Conservation (phyloP, 2,888 invertebrate genomes). For the Lithodes maja region DNA sequence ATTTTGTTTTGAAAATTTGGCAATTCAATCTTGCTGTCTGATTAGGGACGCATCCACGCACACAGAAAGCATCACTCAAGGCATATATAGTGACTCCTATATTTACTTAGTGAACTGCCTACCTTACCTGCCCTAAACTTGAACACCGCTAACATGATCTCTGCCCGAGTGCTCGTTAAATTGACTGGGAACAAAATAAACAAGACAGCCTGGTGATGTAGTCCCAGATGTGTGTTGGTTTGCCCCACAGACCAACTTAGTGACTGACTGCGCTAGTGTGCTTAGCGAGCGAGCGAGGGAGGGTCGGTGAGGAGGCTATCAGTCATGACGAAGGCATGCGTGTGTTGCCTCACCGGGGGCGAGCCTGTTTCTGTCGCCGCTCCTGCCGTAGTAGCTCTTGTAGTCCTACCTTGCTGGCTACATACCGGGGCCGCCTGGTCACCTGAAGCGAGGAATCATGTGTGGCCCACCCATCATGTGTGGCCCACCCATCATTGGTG, state of each 20-base stretch:
- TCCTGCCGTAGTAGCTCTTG: not conserved
- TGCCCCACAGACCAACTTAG: constrained; percentile 63
- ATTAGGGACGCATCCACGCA: not conserved
- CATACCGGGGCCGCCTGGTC: constrained; percentile 65
- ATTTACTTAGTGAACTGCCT: constrained; percentile 30
- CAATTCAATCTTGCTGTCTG: not conserved
- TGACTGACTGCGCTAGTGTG: constrained; percentile 68
- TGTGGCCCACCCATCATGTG: constrained; percentile 69
- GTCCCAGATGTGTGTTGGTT: constrained; percentile 62
- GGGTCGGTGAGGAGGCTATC: constrained; percentile 60
- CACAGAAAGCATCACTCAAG: constrained; percentile 53
- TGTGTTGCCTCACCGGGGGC: constrained; percentile 30
- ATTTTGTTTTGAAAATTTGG: not conserved
- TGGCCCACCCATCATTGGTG: constrained; percentile 66
- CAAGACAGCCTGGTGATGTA: constrained; percentile 39
- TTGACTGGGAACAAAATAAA: constrained; percentile 35
- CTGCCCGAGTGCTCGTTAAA: constrained; percentile 48
- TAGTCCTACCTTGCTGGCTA: constrained; percentile 65
- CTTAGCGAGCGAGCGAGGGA: constrained; percentile 67
- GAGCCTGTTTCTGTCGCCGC: not conserved
- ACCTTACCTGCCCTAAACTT: constrained; percentile 43
- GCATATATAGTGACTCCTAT: constrained; percentile 26
- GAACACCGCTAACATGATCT: constrained; percentile 38
- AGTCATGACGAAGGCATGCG: constrained; percentile 61
- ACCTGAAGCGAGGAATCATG: constrained; percentile 70